Base-by-base conservation (phyloP, 30 jellyfish, hydroid and myxozoan genomes). In the Pseudorhiza aurosa region DNA sequence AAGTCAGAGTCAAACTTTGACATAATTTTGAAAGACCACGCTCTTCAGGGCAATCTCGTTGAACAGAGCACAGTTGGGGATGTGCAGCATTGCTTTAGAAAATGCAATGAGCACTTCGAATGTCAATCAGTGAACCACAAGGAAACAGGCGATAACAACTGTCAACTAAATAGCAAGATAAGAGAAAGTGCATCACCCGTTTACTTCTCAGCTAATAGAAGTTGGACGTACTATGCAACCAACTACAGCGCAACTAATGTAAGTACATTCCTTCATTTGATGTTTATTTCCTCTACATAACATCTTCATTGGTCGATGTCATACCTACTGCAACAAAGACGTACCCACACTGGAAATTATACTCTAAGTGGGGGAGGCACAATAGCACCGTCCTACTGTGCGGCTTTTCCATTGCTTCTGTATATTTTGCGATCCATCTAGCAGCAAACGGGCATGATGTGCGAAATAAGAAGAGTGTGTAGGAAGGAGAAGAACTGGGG, bases 101-200 rank as follows among this genome's bases (percentile, higher is more conserved):
- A 64, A 32, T 64, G 77, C 32, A 33, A 31, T 18, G n/a, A 32
- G 8, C 59, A 64, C 18, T 32, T 10, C 1, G 32, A 2, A 8
- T 64, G 77, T 58, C 32, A 64, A 26, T 64, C 77, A 17, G 17
- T 64, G 7, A 64, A 64, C 59, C 59, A 64, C 57, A 44, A 40
- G 36, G 42, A 0, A 14, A 35, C 12, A 0, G 43, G 60, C 24
- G 57, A 27, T 15, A 32, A 32, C 35, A 64, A 64, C 33, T 64
- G 77, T n/a, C 77, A 64, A 24, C 42, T 64, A 24, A 64, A 64
- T 17, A 64, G 77, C 32, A 64, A 64, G 28, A 8, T 64, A 33
- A 64, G 19, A 58, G 56, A 35, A 44, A 35, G 15, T 3, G 25
- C 45, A 1, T 33, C 77, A 64, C 31, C 59, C 18, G 36, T 12